phyloP scores from a whole-genome alignment of 2,888 invertebrate genomes.

The Sminthurides aquaticus region DNA sequence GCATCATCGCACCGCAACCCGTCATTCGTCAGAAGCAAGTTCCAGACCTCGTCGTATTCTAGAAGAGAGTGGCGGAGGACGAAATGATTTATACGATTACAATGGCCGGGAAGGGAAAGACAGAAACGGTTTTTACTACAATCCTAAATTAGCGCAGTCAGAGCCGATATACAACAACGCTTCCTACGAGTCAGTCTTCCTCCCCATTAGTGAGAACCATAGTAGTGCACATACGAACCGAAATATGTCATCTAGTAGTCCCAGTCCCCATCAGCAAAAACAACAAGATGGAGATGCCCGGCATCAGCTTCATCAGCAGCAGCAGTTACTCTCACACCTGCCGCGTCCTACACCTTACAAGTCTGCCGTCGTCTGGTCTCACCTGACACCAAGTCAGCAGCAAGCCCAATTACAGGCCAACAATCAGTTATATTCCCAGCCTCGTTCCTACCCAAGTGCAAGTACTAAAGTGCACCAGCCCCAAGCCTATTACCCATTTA shows the following conservation, averaged over 20 bases:
- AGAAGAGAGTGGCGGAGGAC: neutral
- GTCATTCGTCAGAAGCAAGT: neutral
- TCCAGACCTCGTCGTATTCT: neutral
- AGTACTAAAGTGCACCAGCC: slow-evolving; percentile 25
- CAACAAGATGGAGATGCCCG: neutral
- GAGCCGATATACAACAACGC: slow-evolving; percentile 17
- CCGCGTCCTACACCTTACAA: slow-evolving; percentile 44
- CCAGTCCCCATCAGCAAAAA: neutral
- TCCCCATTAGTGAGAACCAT: slow-evolving; percentile 13
- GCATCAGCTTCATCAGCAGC: slow-evolving; percentile 19
- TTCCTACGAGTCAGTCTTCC: slow-evolving; percentile 32
- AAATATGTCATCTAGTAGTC: slow-evolving; percentile 20
- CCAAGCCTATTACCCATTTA: slow-evolving; percentile 44
- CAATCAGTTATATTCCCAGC: slow-evolving; percentile 31
- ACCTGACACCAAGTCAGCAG: slow-evolving; percentile 35
- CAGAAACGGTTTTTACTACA: neutral
- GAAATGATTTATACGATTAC: neutral
- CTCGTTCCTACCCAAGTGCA: slow-evolving; percentile 25
- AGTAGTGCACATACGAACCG: slow-evolving; percentile 7
- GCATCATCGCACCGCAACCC: neutral
- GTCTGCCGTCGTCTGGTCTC: slow-evolving; percentile 36
- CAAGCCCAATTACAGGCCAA: slow-evolving; percentile 37
- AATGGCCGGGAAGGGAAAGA: neutral
- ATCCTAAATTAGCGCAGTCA: neutral
- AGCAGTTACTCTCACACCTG: slow-evolving; percentile 42